phyloP scores from a whole-genome alignment of 1,140 invertebrate genomes.

The Stegodyphus dumicola region DNA sequence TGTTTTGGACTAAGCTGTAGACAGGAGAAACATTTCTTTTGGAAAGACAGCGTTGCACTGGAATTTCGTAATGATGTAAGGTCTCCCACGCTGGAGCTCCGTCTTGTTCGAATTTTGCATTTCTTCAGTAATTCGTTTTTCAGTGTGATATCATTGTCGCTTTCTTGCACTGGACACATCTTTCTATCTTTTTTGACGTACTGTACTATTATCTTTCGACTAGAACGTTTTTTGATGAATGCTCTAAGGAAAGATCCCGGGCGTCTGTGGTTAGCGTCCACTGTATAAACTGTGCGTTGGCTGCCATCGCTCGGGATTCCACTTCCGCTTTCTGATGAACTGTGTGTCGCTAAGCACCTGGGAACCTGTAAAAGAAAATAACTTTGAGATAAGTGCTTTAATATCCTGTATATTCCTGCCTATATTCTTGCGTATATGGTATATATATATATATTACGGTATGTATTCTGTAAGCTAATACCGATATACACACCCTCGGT shows the following conservation, averaged over 20 bases:
- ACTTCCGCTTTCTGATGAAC: constrained; percentile 20
- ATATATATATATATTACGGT: no score
- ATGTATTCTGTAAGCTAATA: no score
- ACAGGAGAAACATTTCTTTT: not conserved
- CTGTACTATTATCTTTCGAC: not conserved
- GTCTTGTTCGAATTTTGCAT: not conserved
- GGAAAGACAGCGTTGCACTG: not conserved
- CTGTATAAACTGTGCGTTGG: constrained; percentile 6
- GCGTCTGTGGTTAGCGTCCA: not conserved
- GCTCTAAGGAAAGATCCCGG: not conserved
- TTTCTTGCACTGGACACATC: no score
- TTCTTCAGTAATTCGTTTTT: no score
- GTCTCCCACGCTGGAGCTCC: not conserved
- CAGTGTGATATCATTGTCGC: not conserved
- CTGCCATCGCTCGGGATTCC: not conserved
- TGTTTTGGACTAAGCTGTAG: not conserved
- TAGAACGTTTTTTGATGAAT: not conserved
- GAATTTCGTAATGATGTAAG: no score
- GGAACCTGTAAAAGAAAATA: not conserved
- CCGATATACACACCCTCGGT: no score
- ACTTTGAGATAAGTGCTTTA: no score
- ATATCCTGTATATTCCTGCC: no score
- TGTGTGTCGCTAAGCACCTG: constrained; percentile 11
- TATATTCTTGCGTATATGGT: no score
- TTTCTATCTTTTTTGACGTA: constrained; percentile 8